Conservation (phyloP, 2,888 invertebrate genomes). For the Eristalis tenax region DNA sequence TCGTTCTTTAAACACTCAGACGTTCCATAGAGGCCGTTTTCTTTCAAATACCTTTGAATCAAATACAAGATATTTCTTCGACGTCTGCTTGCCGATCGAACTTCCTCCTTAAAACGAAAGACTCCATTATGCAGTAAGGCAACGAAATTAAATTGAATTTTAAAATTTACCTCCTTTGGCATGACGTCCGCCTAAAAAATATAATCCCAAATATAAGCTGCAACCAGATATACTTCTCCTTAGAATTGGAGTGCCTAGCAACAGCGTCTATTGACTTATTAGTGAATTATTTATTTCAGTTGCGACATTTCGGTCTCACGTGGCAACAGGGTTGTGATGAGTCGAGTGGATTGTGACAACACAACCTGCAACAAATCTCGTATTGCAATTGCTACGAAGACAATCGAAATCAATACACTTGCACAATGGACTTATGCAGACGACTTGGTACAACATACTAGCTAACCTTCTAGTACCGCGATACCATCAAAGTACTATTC, state of each 20-base stretch:
- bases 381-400: no score
- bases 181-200: slow-evolving; percentile 6
- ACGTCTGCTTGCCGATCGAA: slow-evolving; percentile 78
- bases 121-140: background rate
- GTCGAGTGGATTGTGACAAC: background rate
- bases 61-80: slow-evolving; percentile 84
- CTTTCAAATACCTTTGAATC: slow-evolving; percentile 86
- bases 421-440: no score
- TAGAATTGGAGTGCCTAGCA: slow-evolving; percentile 39
- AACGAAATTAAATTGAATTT: background rate
- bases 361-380: background rate
- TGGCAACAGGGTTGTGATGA: slow-evolving; percentile 30
- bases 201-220: background rate
- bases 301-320: slow-evolving; percentile 6
- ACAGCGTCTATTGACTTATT: slow-evolving; percentile 52
- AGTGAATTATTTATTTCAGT: background rate
- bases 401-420: no score
- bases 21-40: slow-evolving; percentile 85
- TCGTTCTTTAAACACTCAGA: slow-evolving; percentile 87
- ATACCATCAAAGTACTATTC: no score
- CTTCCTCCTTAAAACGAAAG: slow-evolving; percentile 74
- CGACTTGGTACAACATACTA: no score
- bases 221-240: background rate
- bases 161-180: slow-evolving; percentile 47
- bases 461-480: no score